phyloP scores from a whole-genome alignment of 2,797 vertebrate species.

The Meda fulgida region DNA sequence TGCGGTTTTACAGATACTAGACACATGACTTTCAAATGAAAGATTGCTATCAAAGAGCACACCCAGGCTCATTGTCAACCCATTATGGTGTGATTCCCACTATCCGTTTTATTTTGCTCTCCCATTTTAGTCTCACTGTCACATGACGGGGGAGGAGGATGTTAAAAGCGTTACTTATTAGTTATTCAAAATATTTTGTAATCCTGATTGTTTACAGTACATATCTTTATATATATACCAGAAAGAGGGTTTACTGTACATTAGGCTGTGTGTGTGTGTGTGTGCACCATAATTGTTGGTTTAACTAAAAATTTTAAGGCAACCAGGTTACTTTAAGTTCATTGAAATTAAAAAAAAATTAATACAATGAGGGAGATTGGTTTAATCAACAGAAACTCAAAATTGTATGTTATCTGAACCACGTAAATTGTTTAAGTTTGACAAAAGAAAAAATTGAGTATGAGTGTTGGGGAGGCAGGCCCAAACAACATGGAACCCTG shows the following conservation, averaged over 20 bases:
- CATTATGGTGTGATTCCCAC: conserved; percentile 20
- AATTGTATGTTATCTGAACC: too few species aligned
- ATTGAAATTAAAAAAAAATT: too few species aligned
- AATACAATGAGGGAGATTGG: too few species aligned
- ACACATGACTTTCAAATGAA: too few species aligned
- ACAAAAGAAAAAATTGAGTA: too few species aligned
- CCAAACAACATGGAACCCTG: conserved; percentile 40
- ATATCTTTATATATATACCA: background rate
- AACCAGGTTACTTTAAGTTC: too few species aligned
- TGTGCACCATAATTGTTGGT: background rate
- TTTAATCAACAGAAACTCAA: too few species aligned
- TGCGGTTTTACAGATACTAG: too few species aligned
- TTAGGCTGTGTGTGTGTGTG: background rate
- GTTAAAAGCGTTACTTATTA: conserved; percentile 1
- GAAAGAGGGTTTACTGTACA: background rate
- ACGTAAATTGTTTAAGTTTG: too few species aligned
- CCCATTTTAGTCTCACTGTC: background rate
- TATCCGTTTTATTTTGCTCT: background rate
- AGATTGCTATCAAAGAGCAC: too few species aligned
- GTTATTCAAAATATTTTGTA: background rate
- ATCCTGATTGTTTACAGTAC: background rate
- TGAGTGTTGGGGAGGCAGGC: conserved; percentile 26
- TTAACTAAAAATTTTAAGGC: too few species aligned
- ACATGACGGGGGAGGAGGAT: background rate
- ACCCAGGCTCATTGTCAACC: too few species aligned